Percentiles rank a stretch among this genome's conserved stretches.
phyloP scores from a whole-genome alignment of 2,888 invertebrate genomes.

The Sycophila texana region DNA sequence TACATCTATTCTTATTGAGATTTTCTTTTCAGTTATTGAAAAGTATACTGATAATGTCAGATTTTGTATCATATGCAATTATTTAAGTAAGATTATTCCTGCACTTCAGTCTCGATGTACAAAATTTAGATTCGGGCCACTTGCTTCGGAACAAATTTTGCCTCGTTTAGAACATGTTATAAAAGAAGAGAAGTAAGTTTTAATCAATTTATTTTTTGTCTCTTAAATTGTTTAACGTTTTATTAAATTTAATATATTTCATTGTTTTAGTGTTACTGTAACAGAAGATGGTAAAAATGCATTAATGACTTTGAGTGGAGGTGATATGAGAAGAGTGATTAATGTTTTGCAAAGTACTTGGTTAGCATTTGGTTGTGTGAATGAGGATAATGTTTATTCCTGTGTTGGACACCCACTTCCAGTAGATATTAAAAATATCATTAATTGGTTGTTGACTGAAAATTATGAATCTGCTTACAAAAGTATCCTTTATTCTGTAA shows the following conservation, averaged over 20 bases:
- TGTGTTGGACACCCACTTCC: slow-evolving; percentile 98
- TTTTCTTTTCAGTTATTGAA: slow-evolving; percentile 88
- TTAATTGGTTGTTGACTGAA: slow-evolving; percentile 90
- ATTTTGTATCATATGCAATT: slow-evolving; percentile 99
- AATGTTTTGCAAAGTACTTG: slow-evolving; percentile 98
- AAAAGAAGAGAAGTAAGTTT: slow-evolving; percentile 85
- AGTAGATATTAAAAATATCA: slow-evolving; percentile 90
- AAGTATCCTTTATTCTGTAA: slow-evolving; percentile 82
- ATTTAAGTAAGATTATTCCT: slow-evolving; percentile 98
- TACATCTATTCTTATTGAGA: slow-evolving; percentile 18
- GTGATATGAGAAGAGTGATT: slow-evolving; percentile 98
- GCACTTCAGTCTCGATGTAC: slow-evolving; percentile 99
- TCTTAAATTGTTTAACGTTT: slow-evolving; percentile 8
- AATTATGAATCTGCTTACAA: slow-evolving; percentile 85
- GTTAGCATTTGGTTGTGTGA: slow-evolving; percentile 92
- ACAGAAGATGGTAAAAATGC: slow-evolving; percentile 94
- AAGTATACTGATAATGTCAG: slow-evolving; percentile 99
- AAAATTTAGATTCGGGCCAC: slow-evolving; percentile 95
- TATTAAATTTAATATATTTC: slow-evolving; percentile 16
- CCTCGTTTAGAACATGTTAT: slow-evolving; percentile 92
- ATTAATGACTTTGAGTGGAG: slow-evolving; percentile 90
- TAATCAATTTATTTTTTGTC: slow-evolving; percentile 6
- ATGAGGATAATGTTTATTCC: slow-evolving; percentile 93
- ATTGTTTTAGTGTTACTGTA: slow-evolving; percentile 78
- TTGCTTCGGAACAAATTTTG: slow-evolving; percentile 89